Percentiles rank a stretch among this genome's conserved stretches.
These are phyloP conservation scores for Molossus molossus DNA, from an alignment of 2,797 vertebrate species.

Conservation along the genomic window DNA sequence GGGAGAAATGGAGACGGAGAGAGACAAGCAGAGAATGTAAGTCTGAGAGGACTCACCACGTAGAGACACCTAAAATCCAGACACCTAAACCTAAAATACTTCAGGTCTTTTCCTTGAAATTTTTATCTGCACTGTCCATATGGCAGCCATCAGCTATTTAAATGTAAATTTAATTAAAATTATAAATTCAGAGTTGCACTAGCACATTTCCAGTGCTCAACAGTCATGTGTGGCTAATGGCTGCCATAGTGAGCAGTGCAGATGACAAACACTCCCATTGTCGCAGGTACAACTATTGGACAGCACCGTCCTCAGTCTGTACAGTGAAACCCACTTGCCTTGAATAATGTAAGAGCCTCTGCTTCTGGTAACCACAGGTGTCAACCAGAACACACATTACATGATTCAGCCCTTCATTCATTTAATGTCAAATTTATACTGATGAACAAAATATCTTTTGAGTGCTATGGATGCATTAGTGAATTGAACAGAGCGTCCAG, in stretches of 20 bases:
- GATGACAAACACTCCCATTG: not conserved
- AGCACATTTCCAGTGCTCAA: not conserved
- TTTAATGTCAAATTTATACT: not conserved
- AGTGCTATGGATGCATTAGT: not conserved
- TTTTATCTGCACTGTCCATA: not conserved
- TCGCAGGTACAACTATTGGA: not conserved
- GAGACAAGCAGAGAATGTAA: not conserved
- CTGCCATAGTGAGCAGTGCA: not conserved
- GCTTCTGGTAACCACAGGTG: not conserved
- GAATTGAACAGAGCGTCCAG: not conserved
- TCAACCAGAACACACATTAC: not conserved
- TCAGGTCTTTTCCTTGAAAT: conserved; percentile 1
- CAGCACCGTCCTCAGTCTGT: not conserved
- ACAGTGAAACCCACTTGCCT: not conserved
- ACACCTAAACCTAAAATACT: not conserved
- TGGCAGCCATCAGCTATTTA: not conserved
- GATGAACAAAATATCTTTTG: not conserved
- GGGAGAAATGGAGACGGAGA: not conserved
- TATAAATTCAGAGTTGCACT: conserved; percentile 20
- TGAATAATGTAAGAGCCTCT: not conserved
- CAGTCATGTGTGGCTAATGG: not conserved
- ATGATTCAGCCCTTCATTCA: not conserved
- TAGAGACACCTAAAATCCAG: not conserved
- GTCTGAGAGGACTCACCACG: not conserved
- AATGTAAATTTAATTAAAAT: conserved; percentile 34